Base-by-base conservation (phyloP, 1,140 invertebrate species). In the Oncopodura yosiiana region DNA sequence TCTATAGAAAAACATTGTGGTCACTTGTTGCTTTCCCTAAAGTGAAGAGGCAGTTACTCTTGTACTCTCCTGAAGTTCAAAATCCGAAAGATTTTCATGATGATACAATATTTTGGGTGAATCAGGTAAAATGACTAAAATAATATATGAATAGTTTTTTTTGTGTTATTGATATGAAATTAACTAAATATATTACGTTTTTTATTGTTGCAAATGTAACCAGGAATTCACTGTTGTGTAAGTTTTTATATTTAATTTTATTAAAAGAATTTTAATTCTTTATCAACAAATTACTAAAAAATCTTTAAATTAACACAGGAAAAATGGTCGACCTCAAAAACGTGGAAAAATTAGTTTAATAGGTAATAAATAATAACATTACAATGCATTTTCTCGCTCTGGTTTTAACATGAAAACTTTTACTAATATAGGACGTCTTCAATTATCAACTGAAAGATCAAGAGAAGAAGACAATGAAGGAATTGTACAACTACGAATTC, bases 391-490 rank as follows among this genome's bases (percentile, higher is more conserved):
- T n/a, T n/a, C n/a, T n/a, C n/a, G n/a, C n/a, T n/a, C n/a, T n/a
- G n/a, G n/a, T n/a, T n/a, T n/a, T n/a, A n/a, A n/a, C n/a, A n/a
- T n/a, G n/a, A n/a, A n/a, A n/a, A n/a, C n/a, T n/a, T n/a, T n/a
- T n/a, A n/a, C n/a, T n/a, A n/a, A n/a, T n/a, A n/a, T n/a, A n/a
- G 94, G 94, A 44, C 75, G 93, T 61, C 74, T 97, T 41, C 93
- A 96, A 72, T 70, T 96, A 29, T 94, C 88, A 62, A 96, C 93
- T 4, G 94, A 97, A 72, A 80, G 91, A 54, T 91, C 87, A 60
- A 89, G 93, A 73, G 84, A 96, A 68, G 94, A 94, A 72, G 90
- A 98, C 70, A 96, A 96, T 73, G 91, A 96, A 74, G 92, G 89
- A 37, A 97, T 98, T 68, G 88, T 95, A 62, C 91, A 95, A 70